Percentiles rank a stretch among this genome's conserved stretches.
phyloP scores from a whole-genome alignment of 1,140 invertebrate genomes.

The fruit fly (Drosophila melanogaster) region Release_6_plus_ISO1_MT NT_033777.3:31132001-31132500 shows the following conservation, averaged over 20 bases:
- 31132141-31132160: background rate
- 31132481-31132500: slow-evolving; percentile 80
- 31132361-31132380: slow-evolving; percentile 28
- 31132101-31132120: background rate
- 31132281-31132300: background rate
- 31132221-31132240: too few species aligned
- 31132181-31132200: background rate
- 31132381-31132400: slow-evolving; percentile 20
- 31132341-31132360: slow-evolving; percentile 12
- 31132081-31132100: background rate
- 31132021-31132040: background rate
- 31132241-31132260: background rate
- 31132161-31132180: background rate
- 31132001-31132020: slow-evolving; percentile 14
- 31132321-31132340: background rate
- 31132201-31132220: background rate
- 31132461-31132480: slow-evolving; percentile 59
- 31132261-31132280: background rate
- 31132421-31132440: slow-evolving; percentile 33
- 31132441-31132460: slow-evolving; percentile 49
- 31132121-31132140: background rate
- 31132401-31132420: slow-evolving; percentile 1
- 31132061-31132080: too few species aligned
- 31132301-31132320: slow-evolving; percentile 5
- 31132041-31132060: background rate